Percentiles rank a stretch among this genome's conserved stretches.
Conservation (phyloP, 37 sponge, comb jelly and placozoan genomes). For the Aplysina aerophoba region DNA sequence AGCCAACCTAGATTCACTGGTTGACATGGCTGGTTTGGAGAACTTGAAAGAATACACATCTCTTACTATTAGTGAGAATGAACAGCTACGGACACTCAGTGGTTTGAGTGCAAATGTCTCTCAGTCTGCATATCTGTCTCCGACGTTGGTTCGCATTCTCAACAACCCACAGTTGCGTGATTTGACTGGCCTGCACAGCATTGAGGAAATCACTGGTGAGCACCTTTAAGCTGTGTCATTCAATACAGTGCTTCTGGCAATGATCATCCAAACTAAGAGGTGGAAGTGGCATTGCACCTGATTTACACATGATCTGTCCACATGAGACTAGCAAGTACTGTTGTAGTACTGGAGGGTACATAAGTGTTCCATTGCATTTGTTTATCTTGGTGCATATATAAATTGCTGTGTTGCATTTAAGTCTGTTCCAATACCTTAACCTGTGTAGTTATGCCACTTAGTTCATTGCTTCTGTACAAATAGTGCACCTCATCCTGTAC, state of each 20-base stretch:
- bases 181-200: slow-evolving; percentile 44
- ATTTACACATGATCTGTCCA: too few relatives aligned
- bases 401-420: too few relatives aligned
- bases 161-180: slow-evolving; percentile 42
- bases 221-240: too few relatives aligned
- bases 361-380: background rate
- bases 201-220: slow-evolving; percentile 41
- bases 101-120: slow-evolving; percentile 63
- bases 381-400: background rate
- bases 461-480: background rate
- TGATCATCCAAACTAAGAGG: too few relatives aligned
- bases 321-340: background rate
- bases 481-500: background rate
- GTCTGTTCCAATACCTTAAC: too few relatives aligned
- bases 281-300: too few relatives aligned
- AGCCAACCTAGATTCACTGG: background rate
- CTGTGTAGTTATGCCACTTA: too few relatives aligned
- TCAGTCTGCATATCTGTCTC: slow-evolving; percentile 6
- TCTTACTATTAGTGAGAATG: slow-evolving; percentile 46
- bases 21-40: slow-evolving; percentile 56
- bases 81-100: slow-evolving; percentile 27
- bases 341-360: background rate
- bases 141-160: slow-evolving; percentile 35
- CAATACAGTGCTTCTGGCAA: too few relatives aligned
- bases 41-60: slow-evolving; percentile 37